phyloP scores from a whole-genome alignment of 2,888 invertebrate genomes.

The Orthosia incerta region DNA sequence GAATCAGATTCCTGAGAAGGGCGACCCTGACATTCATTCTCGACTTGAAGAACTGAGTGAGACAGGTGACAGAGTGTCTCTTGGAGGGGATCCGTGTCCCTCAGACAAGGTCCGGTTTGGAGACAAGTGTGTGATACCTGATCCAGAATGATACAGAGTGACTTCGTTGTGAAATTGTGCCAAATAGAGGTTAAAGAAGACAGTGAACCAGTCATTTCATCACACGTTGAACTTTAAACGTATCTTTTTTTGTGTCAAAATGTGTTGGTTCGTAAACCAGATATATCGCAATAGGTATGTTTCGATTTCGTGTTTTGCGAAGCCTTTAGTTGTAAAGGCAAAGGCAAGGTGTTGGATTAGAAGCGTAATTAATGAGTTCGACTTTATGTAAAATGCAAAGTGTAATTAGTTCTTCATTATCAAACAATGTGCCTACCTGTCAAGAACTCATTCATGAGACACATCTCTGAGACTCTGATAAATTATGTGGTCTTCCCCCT shows the following conservation, averaged over 20 bases:
- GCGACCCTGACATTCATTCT: background rate
- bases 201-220: background rate
- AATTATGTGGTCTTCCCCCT: background rate
- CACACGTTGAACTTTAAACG: background rate
- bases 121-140: background rate
- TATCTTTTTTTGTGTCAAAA: background rate
- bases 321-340: background rate
- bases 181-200: background rate
- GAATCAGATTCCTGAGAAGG: background rate
- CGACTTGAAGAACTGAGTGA: slow-evolving; percentile 2
- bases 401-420: background rate
- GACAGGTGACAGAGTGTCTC: slow-evolving; percentile 26
- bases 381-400: background rate
- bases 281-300: background rate
- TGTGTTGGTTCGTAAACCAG: background rate
- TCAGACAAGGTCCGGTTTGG: background rate
- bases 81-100: slow-evolving; percentile 4
- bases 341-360: background rate
- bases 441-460: background rate
- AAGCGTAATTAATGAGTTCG: background rate
- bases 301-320: background rate
- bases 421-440: background rate
- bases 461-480: background rate
- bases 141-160: background rate
- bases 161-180: background rate